Evolutionary conservation across 2,113 vertebrate species (phyloP), one percentile per base, ranked within the genome.

Genomic region (Ardeotis arabs): DNA sequence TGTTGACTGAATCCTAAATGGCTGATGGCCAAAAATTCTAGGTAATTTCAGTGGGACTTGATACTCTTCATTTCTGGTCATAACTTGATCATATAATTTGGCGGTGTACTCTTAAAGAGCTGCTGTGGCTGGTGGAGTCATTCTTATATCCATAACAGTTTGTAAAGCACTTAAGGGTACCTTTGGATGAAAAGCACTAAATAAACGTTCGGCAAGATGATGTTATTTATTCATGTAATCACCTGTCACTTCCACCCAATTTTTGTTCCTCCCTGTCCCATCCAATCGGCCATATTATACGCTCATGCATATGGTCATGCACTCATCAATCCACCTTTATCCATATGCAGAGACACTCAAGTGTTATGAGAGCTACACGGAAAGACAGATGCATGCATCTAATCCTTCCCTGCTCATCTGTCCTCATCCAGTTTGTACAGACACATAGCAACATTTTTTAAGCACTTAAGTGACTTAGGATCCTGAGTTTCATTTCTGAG

Each of bases 181-280:
- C 95, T 96, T 87, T 93, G 95, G 94, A 97, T 96, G 94, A 93
- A 97, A 97, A 96, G 96, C 93, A 95, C 96, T 96, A 95, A 96
- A 97, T 96, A 97, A 96, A 96, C 85, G 89, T 94, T 97, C 91
- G 67, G 95, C 67, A 52, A 95, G 94, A 91, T 95, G 94, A 85
- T 95, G 95, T 97, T 97, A 96, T 97, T 97, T 97, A 97, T 97
- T 96, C 93, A 14, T 91, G 95, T 97, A 97, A 96, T 97, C 96
- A 92, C 96, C 96, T 96, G 95, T 97, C 96, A 97, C 95, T 95
- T 97, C 89, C 87, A 93, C 93, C 94, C 94, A 95, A 96, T 96
- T 96, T 95, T 96, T 97, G 96, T 97, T 95, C 91, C 96, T 97
- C 95, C 89, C 89, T 96, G 96, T 97, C 96, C 96, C 96, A 97